A percentile compares a stretch with the other conserved stretches of the same genome.
These are phyloP conservation scores for Podotricha telesiphe DNA, from an alignment of 2,888 invertebrate genomes.

Conservation along the genomic window DNA sequence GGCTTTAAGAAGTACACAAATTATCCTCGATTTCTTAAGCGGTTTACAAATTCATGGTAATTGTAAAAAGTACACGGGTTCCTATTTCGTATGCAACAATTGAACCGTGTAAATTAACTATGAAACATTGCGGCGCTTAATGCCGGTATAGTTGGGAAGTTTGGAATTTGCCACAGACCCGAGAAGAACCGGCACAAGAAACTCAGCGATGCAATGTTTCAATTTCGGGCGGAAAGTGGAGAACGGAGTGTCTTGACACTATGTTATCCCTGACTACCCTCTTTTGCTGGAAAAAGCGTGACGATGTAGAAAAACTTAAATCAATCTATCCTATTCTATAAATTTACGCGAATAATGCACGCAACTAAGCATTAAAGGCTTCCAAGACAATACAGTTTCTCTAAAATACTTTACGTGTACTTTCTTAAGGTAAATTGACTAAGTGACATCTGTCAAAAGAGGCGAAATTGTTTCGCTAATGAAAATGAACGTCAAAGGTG, in stretches of 20 bases:
- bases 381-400: not conserved
- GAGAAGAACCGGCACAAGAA: no score
- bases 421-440: slow-evolving; percentile 4
- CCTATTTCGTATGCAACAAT: not conserved
- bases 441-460: slow-evolving; percentile 20
- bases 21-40: slow-evolving; percentile 16
- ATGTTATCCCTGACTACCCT: no score
- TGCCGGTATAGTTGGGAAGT: no score
- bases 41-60: not conserved
- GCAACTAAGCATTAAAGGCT: not conserved
- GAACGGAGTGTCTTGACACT: no score
- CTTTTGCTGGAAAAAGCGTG: no score
- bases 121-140: no score
- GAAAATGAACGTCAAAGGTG: slow-evolving; percentile 13
- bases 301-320: no score
- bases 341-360: not conserved
- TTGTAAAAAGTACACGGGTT: not conserved
- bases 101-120: no score
- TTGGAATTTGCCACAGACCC: no score
- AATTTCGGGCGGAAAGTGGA: no score
- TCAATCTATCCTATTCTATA: no score
- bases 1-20: slow-evolving; percentile 10
- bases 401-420: slow-evolving; percentile 21
- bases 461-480: slow-evolving; percentile 14
- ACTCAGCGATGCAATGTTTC: no score